Base-by-base conservation (phyloP, 1,140 invertebrate genomes). In the Drosophila pectinifera region DNA sequence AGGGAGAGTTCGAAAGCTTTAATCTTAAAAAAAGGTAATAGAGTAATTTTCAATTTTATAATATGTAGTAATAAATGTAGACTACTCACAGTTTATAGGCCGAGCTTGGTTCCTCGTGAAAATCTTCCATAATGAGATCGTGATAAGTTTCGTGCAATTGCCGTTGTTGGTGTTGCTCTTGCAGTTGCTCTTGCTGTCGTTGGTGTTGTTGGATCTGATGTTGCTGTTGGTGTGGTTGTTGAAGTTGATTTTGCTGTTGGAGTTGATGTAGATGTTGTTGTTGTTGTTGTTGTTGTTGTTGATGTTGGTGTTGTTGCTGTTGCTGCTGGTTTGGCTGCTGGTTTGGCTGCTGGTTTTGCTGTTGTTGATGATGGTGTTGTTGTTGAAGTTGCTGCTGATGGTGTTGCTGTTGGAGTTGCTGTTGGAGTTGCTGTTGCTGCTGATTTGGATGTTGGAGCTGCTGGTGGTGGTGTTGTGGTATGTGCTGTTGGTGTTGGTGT, bases 81-180 rank as follows among this genome's bases (percentile, higher is more conserved):
- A 28, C 39, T 75, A 91, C 89, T 91, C 54, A 89, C 89, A 90
- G 42, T 83, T 90, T 90, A 38, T 78, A 91, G 4, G 72, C 67
- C 11, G 73, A 51, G 36, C 42, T 75, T 7, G 73, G 73, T 38
- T 91, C 90, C 13, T 91, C 90, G n/a, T 86, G 81, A 42, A 77
- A 91, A 18, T 91, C 89, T n/a, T 91, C 83, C 67, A 91, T 91
- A 39, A 91, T 79, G 16, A 91, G 42, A 48, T 91, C 89, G 18
- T 85, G 78, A 42, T 86, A 90, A 6, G 45, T 34, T 48, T 90
- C 86, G 39, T 70, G 76, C 24, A 80, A 53, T 63, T 73, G 78
- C 14, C 73, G 64, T 18, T 75, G 72, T 31, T 46, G 61, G 0
- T 69, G 80, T 5, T 79, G 77, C 26, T 68, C 62, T 38, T 34